Evolutionary conservation across 1,140 invertebrate genomes (phyloP).

Genomic region (Protaetia brevitarsis): DNA sequence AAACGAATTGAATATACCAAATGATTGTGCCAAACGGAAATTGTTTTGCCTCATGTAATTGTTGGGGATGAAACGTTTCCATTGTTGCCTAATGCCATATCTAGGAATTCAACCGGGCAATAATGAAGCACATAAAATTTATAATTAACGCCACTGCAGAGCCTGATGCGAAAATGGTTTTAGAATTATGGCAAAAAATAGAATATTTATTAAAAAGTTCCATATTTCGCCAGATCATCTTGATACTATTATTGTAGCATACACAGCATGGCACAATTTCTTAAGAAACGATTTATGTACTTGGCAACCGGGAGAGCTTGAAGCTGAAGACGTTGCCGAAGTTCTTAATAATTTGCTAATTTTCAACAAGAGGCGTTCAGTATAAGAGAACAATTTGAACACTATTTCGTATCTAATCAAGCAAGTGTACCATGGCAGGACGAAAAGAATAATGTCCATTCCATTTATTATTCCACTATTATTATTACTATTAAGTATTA

Average conservation of each 20-base stretch:
- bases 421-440: neutral
- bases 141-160: slow-evolving; percentile 30
- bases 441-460: neutral
- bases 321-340: slow-evolving; percentile 11
- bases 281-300: slow-evolving; percentile 26
- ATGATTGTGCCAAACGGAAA: neutral
- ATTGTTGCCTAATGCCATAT: slow-evolving; percentile 26
- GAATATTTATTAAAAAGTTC: slow-evolving; percentile 29
- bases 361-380: slow-evolving; percentile 24
- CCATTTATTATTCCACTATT: too few species aligned
- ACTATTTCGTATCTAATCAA: slow-evolving; percentile 27
- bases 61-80: slow-evolving; percentile 35
- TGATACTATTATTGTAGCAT: slow-evolving; percentile 11
- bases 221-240: too few species aligned
- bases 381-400: slow-evolving; percentile 24
- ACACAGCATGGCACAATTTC: slow-evolving; percentile 26
- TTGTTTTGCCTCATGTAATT: too few species aligned
- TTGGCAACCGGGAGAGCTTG: slow-evolving; percentile 28
- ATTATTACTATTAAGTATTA: too few species aligned
- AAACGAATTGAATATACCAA: slow-evolving; percentile 18
- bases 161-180: slow-evolving; percentile 28
- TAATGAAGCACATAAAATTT: slow-evolving; percentile 26
- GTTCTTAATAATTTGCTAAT: slow-evolving; percentile 18
- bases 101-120: slow-evolving; percentile 21
- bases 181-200: slow-evolving; percentile 24